Evolutionary conservation across 1,140 invertebrate species (phyloP), one percentile per base, ranked within the genome.

Genomic region (Bombus cullumanus): DNA sequence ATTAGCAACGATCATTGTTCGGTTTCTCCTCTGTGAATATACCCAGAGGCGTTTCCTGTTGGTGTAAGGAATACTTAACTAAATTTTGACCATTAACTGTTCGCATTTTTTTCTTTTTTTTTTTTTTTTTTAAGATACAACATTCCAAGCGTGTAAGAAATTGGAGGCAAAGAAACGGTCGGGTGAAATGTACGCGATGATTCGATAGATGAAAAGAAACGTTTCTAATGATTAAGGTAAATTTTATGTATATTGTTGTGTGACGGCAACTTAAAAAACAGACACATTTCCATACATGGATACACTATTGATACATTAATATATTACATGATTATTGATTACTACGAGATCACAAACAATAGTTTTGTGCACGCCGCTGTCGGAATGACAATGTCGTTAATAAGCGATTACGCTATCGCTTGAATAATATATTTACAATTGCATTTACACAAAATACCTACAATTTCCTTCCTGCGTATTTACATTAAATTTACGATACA

Each of bases 371-470:
- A 71, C 74, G 68, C 80, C 79, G 77, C 84, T 89, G 81, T 83
- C 87, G 79, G 79, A 89, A 89, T 90, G 87, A 88, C 89, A 89
- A 86, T 86, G 79, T 86, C 59, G 72, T 90, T 79, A 86, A 77
- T 87, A 89, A 89, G 81, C 88, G 81, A 85, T 87, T 83, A 73
- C 80, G 71, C 87, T 89, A 87, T 89, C 76, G 83, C 87, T 71
- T 68, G 53, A 81, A 59, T 89, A 85, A 89, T 85, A 75, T 92
- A 92, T 92, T 91, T 92, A 92, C 90, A 92, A 85, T 91, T 90
- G 86, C 89, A 85, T 90, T 90, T 92, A 91, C 87, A 92, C 84
- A 90, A 91, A 89, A 90, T 91, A 90, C 77, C 87, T 90, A 90
- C 84, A 87, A 78, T 69, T 79, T 69, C 71, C 72, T 86, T 74